Evolutionary conservation across 2,888 invertebrate genomes (phyloP).

Genomic region (Lasiommata megera): DNA sequence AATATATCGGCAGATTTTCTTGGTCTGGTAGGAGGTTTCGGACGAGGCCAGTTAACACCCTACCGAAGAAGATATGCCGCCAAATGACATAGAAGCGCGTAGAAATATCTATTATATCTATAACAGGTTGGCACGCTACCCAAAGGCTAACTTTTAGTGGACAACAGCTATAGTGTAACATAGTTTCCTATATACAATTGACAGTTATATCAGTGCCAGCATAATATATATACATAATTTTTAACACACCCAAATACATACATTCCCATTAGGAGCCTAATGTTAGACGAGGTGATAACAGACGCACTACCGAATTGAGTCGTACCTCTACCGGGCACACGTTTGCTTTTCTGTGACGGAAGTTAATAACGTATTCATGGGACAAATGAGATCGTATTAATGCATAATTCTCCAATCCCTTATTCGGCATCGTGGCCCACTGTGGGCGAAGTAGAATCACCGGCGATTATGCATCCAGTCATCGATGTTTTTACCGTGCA

Average conservation of each 20-base stretch:
- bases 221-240: no score
- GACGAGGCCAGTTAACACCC: no score
- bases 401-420: constrained; percentile 44
- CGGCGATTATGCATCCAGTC: constrained; percentile 30
- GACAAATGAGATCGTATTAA: constrained; percentile 45
- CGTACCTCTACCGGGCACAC: constrained; percentile 48
- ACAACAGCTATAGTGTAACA: no score
- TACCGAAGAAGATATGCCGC: no score
- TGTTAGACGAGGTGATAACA: constrained; percentile 39
- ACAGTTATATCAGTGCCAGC: no score
- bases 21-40: no score
- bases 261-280: constrained; percentile 30
- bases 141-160: no score
- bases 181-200: no score
- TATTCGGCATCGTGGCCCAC: constrained; percentile 50
- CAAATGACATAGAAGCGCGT: no score
- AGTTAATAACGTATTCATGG: constrained; percentile 61
- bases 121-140: no score
- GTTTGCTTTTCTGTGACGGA: constrained; percentile 57
- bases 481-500: constrained; percentile 5
- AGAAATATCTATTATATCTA: no score
- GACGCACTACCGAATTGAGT: constrained; percentile 40
- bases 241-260: background rate
- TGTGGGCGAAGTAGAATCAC: constrained; percentile 63
- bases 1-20: no score